Base-by-base conservation (phyloP, 2,113 vertebrate species). In the Acanthochromis polyacanthus region DNA sequence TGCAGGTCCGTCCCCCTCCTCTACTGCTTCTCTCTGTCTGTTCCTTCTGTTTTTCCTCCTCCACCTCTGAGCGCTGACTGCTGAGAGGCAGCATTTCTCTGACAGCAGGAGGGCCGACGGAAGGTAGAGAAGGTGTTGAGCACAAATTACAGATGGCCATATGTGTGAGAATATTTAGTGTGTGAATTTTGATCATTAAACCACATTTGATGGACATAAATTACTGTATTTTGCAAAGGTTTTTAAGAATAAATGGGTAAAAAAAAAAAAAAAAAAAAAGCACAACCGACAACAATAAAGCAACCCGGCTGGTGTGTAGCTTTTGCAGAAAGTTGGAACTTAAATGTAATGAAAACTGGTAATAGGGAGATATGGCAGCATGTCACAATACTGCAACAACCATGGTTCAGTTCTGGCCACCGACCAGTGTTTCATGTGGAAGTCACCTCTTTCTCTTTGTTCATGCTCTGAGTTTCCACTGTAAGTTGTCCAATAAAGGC, bases 11-110 rank as follows among this genome's bases (percentile, higher is more conserved):
- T 5, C 22, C 46, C 20, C 62, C 38, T 69, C 64, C 55, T 57
- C 56, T 36, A 14, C 52, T 59, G 23, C 52, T 72, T 73, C 48
- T 66, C 72, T 84, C 75, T 61, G 75, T 70, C 51, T 52, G 57
- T 32, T 75, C 66, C 46, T 46, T 78, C 71, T 82, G 51, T 70
- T 70, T 36, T 75, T 56, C 38, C 77, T 76, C 80, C 62, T 68
- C 56, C 66, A 81, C 73, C 71, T 89, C 67, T 1, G 2, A 71
- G 60, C 77, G 16, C 70, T 61, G 11, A 78, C 86, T 75, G 83
- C 84, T 80, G 88, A 70, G 88, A 68, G 60, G 62, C 89, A 82
- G 82, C 69, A 74, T 88, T 88, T 85, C 74, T 78, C 48, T 85
- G 84, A 85, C 82, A 85, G 88, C 83, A 85, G 86, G 78, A 38